These are phyloP conservation scores for Leptopilina drosophilae DNA, from an alignment of 2,888 invertebrate species.

Conservation along the genomic window DNA sequence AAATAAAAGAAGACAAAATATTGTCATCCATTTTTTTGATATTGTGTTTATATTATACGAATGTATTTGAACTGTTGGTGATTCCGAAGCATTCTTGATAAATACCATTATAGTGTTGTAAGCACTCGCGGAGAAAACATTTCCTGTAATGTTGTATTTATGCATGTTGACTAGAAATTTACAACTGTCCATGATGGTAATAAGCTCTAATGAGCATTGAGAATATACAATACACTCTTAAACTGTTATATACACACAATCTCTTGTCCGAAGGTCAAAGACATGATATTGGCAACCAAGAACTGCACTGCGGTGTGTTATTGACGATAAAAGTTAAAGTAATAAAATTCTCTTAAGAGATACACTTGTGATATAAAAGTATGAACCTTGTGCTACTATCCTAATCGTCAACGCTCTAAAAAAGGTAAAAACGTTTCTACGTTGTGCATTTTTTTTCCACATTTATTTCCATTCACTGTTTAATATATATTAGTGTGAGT, in stretches of 20 bases:
- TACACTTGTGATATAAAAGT: background rate
- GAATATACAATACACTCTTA: constrained; percentile 16
- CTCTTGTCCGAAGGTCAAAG: constrained; percentile 29
- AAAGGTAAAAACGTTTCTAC: background rate
- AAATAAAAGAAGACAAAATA: background rate
- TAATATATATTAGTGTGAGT: too few relatives aligned
- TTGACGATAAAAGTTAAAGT: constrained; percentile 16
- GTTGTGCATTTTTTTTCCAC: too few relatives aligned
- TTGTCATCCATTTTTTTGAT: background rate
- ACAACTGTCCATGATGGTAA: constrained; percentile 14
- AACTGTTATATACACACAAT: background rate
- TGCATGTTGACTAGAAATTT: constrained; percentile 24
- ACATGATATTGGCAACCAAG: constrained; percentile 24
- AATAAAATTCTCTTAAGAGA: constrained; percentile 1
- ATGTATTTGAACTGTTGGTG: background rate
- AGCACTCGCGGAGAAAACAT: background rate
- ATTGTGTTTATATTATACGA: background rate
- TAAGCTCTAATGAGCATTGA: constrained; percentile 30
- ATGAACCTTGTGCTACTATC: constrained; percentile 20
- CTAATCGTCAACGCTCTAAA: background rate
- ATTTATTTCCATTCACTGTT: too few relatives aligned
- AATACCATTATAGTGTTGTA: background rate
- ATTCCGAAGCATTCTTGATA: background rate
- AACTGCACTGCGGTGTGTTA: constrained; percentile 6
- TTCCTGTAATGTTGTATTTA: constrained; percentile 1